Percentiles rank a stretch among this genome's conserved stretches.
Evolutionary conservation across 1,140 invertebrate species (phyloP).

Genomic region (Aphelenchoides fujianensis): DNA sequence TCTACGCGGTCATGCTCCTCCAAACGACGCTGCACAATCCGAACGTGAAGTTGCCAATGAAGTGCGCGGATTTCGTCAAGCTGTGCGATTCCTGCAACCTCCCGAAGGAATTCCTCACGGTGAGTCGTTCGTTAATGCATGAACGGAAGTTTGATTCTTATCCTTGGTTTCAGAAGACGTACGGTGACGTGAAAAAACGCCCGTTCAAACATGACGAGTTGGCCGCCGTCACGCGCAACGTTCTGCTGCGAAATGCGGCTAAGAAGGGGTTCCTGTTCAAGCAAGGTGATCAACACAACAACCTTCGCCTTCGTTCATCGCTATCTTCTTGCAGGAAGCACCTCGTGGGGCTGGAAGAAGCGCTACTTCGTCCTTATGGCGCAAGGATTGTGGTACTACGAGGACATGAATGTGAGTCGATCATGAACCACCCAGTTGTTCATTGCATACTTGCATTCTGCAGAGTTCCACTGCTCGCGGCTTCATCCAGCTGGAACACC

Average conservation of each 20-base stretch:
- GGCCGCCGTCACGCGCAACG: not conserved
- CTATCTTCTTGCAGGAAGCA: no score
- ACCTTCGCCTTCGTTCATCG: no score
- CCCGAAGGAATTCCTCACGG: conserved; percentile 15
- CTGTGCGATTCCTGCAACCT: conserved; percentile 1
- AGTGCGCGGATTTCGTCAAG: conserved; percentile 12
- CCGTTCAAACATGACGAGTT: conserved; percentile 13
- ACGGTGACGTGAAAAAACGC: conserved; percentile 14
- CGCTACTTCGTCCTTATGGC: conserved; percentile 14
- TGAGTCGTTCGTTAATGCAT: no score
- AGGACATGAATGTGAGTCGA: not conserved
- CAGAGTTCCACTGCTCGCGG: conserved; percentile 1
- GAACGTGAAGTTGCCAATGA: conserved; percentile 13
- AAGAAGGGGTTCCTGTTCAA: conserved; percentile 20
- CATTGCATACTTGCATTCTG: no score
- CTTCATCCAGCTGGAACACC: not conserved
- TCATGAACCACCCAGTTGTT: not conserved
- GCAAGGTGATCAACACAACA: conserved; percentile 9
- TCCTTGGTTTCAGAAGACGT: conserved; percentile 7
- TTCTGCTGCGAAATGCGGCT: not conserved
- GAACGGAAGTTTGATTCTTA: not conserved
- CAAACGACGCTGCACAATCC: conserved; percentile 19
- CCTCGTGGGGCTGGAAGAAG: conserved; percentile 19
- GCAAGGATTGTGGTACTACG: conserved; percentile 14
- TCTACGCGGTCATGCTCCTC: conserved; percentile 19